Evolutionary conservation across 2,888 invertebrate species (phyloP), one percentile per base, ranked within the genome.

Genomic region (Cephus rjabovi): DNA sequence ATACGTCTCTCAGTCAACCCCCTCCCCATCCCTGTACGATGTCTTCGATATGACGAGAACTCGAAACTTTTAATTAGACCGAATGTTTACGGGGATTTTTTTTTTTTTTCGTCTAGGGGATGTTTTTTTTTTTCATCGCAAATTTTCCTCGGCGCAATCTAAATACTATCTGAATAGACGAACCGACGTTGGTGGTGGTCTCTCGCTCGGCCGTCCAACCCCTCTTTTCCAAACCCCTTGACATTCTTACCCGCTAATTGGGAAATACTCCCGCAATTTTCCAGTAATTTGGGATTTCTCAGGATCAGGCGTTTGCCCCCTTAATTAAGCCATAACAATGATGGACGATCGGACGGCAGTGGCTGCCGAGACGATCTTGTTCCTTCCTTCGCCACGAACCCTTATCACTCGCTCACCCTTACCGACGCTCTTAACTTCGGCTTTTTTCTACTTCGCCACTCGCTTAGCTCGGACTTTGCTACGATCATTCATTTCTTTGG

Each of bases 241-340:
- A 77, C 77, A 78, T 76, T 69, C 56, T 74, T 56, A 34, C 69
- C 75, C 74, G 77, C 82, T 87, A 87, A 87, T 85, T 87, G 84
- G 83, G 76, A 86, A 84, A 84, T 83, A 85, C 79, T 83, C 79
- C 77, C 76, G 79, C 79, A 80, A 83, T 84, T 82, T 79, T 80
- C 81, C 81, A 82, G 84, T 81, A 83, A 87, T 87, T 87, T 82
- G 73, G 82, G 80, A 86, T 85, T 85, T 84, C 81, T 82, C 84
- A 81, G 84, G 82, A 81, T 84, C 80, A 83, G 74, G 81, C 79
- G 23, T 78, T 9, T 76, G 78, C 79, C 77, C 85, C 85, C 84
- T 85, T 87, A 86, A 87, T 87, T 86, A 87, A 85, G 82, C 81
- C 77, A 82, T 85, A 87, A 87, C 84, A 85, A 84, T 84, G 85